Percentiles rank a stretch among this genome's conserved stretches.
These are phyloP conservation scores for Eunapius fragilis DNA, from an alignment of 37 sponge, comb jelly and placozoan genomes.

Conservation along the genomic window DNA sequence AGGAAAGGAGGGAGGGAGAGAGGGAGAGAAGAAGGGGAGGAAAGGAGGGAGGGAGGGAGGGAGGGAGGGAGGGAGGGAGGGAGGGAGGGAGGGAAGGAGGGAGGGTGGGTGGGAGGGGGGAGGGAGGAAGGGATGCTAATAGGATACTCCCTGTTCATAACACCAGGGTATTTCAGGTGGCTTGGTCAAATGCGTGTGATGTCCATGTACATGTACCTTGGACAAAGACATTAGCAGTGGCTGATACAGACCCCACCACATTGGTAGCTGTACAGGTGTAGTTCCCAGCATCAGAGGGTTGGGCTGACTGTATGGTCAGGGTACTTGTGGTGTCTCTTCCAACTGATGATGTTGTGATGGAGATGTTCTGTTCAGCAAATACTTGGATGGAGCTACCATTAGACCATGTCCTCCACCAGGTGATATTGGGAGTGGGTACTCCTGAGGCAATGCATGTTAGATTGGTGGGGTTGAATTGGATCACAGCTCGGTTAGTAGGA, in stretches of 20 bases:
- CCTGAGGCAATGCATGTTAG: conserved; percentile 19
- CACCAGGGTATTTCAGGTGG: too few relatives aligned
- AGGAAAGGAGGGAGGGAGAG: background rate
- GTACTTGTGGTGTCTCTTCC: conserved; percentile 38
- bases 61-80: too few relatives aligned
- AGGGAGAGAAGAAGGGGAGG: background rate
- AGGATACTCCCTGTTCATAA: background rate
- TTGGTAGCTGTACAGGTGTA: conserved; percentile 68
- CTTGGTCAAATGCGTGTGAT: too few relatives aligned
- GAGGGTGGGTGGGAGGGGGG: too few relatives aligned
- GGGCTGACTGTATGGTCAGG: conserved; percentile 7
- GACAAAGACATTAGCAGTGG: conserved; percentile 17
- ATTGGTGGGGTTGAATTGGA: background rate
- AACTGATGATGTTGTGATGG: background rate
- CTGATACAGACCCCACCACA: conserved; percentile 2
- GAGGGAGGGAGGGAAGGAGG: too few relatives aligned
- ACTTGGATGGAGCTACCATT: background rate
- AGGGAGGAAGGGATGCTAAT: background rate
- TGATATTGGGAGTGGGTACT: conserved; percentile 11
- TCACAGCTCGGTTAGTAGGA: background rate
- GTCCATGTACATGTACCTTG: too few relatives aligned
- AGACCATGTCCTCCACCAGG: conserved; percentile 9
- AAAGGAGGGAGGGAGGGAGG: too few relatives aligned
- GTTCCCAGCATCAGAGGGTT: conserved; percentile 25
- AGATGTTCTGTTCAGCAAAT: background rate